phyloP scores from a whole-genome alignment of 2,888 invertebrate genomes.

The Rotaria macrura region DNA sequence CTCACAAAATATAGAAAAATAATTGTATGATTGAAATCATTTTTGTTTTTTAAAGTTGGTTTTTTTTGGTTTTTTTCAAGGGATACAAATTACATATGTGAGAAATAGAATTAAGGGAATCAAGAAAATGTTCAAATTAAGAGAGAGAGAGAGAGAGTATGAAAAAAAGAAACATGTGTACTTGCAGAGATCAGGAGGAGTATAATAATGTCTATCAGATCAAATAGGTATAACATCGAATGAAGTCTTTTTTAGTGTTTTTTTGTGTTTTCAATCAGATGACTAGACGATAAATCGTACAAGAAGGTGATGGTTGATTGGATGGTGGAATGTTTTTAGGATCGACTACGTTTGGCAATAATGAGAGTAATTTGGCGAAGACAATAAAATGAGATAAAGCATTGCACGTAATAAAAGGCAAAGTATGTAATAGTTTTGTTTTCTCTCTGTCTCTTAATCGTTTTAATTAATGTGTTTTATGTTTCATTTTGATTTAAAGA shows the following conservation, averaged over 20 bases:
- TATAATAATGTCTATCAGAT: neutral
- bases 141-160: neutral
- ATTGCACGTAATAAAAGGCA: neutral
- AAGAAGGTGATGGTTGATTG: neutral
- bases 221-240: neutral
- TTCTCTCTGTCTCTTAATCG: neutral
- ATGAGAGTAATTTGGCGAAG: neutral
- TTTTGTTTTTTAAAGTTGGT: neutral
- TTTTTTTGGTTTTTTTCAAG: neutral
- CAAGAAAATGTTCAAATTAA: neutral
- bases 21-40: neutral
- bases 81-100: neutral
- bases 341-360: neutral
- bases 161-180: neutral
- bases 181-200: slow-evolving; percentile 11
- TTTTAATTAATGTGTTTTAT: neutral
- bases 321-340: neutral
- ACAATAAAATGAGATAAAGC: neutral
- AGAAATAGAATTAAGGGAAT: neutral
- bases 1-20: slow-evolving; percentile 12
- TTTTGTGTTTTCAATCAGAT: neutral
- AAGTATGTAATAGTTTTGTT: neutral
- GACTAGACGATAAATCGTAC: neutral
- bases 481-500: neutral
- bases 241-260: neutral